A percentile compares a stretch with the other conserved stretches of the same genome.
These are phyloP conservation scores for Sphecodes monilicornis DNA, from an alignment of 2,888 invertebrate species.

Conservation along the genomic window DNA sequence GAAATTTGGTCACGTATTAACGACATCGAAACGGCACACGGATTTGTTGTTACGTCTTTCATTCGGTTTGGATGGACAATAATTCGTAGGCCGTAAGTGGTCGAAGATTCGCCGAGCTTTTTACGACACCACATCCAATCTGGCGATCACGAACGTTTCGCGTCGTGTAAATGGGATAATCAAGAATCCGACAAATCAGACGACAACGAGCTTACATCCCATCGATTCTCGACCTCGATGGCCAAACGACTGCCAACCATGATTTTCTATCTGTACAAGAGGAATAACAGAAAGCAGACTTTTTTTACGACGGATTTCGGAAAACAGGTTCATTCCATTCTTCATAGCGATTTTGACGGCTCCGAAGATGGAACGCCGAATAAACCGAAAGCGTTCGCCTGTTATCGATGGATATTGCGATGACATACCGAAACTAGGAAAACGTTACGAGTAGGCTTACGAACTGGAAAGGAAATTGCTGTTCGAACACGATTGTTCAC, in stretches of 20 bases:
- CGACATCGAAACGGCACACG: constrained; percentile 46
- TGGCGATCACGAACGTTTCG: constrained; percentile 38
- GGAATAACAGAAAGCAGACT: constrained; percentile 11
- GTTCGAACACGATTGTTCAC: background rate
- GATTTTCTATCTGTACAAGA: constrained; percentile 17
- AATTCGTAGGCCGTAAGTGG: constrained; percentile 63
- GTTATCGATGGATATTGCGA: background rate
- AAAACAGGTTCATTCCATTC: background rate
- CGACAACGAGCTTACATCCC: constrained; percentile 12
- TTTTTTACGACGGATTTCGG: constrained; percentile 21
- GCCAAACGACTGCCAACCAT: background rate
- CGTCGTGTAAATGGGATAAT: constrained; percentile 5
- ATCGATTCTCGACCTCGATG: constrained; percentile 11
- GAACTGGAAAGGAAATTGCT: background rate
- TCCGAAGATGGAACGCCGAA: constrained; percentile 7
- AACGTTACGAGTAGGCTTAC: background rate
- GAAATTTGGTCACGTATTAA: background rate
- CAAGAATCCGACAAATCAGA: constrained; percentile 56
- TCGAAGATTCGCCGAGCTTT: constrained; percentile 64
- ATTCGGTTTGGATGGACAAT: constrained; percentile 70
- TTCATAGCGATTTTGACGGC: background rate
- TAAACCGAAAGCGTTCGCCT: background rate
- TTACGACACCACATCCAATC: constrained; percentile 78
- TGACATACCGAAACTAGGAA: constrained; percentile 57
- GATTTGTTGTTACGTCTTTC: constrained; percentile 59